A percentile compares a stretch with the other conserved stretches of the same genome.
Conservation (phyloP, 2,888 invertebrate species). For the Andrena praecox region DNA sequence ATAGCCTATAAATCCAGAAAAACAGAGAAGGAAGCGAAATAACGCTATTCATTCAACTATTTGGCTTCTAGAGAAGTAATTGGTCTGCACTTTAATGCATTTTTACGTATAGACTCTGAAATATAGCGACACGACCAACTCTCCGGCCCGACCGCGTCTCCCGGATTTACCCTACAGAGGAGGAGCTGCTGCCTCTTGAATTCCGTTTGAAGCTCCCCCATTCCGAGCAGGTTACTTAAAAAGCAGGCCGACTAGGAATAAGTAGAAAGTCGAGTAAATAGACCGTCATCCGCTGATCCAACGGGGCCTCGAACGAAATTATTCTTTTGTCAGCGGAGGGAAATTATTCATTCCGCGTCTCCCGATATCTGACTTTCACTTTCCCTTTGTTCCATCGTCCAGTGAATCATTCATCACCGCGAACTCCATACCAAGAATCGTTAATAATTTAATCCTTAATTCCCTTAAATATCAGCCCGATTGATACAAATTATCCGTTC, state of each 20-base stretch:
- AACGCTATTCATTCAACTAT: too few species aligned
- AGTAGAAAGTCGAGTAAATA: slow-evolving; percentile 45
- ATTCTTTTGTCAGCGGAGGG: slow-evolving; percentile 5
- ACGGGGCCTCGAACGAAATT: neutral
- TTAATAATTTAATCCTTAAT: neutral
- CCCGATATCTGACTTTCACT: neutral
- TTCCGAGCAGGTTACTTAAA: slow-evolving; percentile 10
- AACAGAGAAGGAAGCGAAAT: too few species aligned
- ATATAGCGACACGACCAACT: too few species aligned
- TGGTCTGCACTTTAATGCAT: too few species aligned
- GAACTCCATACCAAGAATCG: neutral
- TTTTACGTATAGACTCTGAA: too few species aligned
- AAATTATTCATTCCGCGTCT: slow-evolving; percentile 18
- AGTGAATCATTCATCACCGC: neutral
- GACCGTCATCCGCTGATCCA: neutral
- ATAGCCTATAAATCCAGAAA: too few species aligned
- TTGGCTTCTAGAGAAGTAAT: too few species aligned
- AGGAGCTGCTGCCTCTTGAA: slow-evolving; percentile 12
- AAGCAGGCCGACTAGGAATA: slow-evolving; percentile 21
- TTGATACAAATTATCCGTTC: neutral
- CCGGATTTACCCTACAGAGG: too few species aligned
- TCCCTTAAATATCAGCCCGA: neutral
- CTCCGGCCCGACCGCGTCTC: too few species aligned
- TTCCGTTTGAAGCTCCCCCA: neutral
- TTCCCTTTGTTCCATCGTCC: neutral